These are phyloP conservation scores for Corythucha ciliata DNA, from an alignment of 2,888 invertebrate species.

Conservation along the genomic window DNA sequence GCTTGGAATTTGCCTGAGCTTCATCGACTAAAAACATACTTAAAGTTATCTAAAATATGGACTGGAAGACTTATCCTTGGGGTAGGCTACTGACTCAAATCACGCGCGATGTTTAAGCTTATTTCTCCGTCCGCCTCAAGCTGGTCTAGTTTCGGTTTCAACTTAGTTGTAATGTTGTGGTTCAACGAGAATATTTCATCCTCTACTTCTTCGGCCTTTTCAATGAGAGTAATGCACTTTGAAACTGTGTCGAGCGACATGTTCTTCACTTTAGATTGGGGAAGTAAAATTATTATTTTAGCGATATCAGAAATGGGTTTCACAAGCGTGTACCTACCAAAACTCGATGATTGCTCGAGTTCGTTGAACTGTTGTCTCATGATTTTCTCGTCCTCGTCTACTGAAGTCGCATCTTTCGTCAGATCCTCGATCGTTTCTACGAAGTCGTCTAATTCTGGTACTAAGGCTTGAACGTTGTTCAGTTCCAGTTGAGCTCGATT, in stretches of 20 bases:
- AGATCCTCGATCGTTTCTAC: conserved; percentile 24
- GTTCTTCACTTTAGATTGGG: conserved; percentile 19
- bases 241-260: conserved; percentile 25
- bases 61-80: background rate
- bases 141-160: conserved; percentile 48
- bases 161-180: conserved; percentile 42
- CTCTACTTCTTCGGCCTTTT: conserved; percentile 40
- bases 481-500: conserved; percentile 41
- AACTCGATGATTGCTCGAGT: conserved; percentile 25
- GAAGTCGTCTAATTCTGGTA: conserved; percentile 20
- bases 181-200: conserved; percentile 41
- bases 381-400: conserved; percentile 33
- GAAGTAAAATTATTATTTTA: background rate
- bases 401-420: conserved; percentile 26
- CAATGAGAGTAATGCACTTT: conserved; percentile 41
- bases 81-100: conserved; percentile 46
- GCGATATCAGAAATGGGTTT: background rate
- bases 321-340: conserved; percentile 11
- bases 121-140: conserved; percentile 56
- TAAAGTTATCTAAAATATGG: background rate
- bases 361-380: conserved; percentile 34
- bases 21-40: conserved; percentile 49
- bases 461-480: conserved; percentile 41
- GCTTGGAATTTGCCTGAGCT: conserved; percentile 53
- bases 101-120: conserved; percentile 59